These are phyloP conservation scores for Gorsachius goisagi DNA, from an alignment of 2,113 vertebrate genomes.

Conservation along the genomic window DNA sequence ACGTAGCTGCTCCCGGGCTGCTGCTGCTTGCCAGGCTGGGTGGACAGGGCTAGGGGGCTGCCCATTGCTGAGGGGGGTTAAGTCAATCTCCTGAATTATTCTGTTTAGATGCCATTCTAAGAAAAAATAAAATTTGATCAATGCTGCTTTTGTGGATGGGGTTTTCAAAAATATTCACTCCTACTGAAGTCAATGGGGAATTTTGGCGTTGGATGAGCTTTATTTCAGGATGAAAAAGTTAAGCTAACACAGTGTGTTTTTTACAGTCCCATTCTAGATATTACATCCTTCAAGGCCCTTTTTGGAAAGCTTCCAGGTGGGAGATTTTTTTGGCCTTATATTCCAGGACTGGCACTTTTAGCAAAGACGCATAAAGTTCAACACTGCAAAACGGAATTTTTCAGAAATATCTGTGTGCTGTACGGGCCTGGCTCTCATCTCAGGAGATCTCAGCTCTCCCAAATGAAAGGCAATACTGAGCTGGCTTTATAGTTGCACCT, in stretches of 20 bases:
- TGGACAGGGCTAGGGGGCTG: not conserved
- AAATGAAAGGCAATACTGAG: not conserved
- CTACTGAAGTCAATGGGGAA: not conserved
- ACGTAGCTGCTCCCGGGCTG: not conserved
- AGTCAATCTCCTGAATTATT: not conserved
- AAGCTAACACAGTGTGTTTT: not conserved
- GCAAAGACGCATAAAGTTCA: not conserved
- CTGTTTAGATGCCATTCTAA: accelerated
- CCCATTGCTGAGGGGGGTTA: not conserved
- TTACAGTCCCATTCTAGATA: not conserved
- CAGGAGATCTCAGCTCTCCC: not conserved
- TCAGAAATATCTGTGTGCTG: not conserved
- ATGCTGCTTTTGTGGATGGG: not conserved
- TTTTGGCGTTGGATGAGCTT: not conserved
- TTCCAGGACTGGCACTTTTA: not conserved
- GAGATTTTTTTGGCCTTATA: not conserved
- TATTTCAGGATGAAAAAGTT: not conserved
- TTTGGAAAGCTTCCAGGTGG: not conserved
- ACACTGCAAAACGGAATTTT: not conserved
- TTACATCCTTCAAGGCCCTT: not conserved
- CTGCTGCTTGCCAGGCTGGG: not conserved
- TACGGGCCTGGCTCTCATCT: not conserved
- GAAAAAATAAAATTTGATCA: not conserved
- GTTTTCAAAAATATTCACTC: not conserved
- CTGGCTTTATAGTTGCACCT: not conserved